Conservation (phyloP, 2,888 invertebrate genomes). For the Onchidella celtica region DNA sequence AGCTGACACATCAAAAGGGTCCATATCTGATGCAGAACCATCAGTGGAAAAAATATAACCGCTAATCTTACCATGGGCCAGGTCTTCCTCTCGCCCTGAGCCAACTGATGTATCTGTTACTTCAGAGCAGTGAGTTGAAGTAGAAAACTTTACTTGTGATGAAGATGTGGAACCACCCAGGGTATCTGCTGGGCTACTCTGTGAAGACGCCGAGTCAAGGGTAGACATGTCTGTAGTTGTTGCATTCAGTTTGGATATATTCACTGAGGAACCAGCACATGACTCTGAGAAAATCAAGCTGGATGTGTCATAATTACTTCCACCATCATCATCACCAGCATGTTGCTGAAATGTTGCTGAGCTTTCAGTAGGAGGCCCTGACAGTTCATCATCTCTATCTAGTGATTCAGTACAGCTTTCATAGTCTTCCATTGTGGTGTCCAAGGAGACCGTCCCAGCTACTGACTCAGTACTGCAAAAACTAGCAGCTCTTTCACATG, state of each 20-base stretch:
- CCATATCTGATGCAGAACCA: background rate
- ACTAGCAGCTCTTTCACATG: background rate
- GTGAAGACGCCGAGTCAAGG: background rate
- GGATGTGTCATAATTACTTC: slow-evolving; percentile 34
- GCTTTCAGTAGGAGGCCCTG: background rate
- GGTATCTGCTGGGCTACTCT: background rate
- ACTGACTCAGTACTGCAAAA: background rate
- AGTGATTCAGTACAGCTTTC: slow-evolving; percentile 21
- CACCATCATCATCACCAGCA: background rate
- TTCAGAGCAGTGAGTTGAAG: background rate
- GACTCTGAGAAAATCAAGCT: slow-evolving; percentile 33
- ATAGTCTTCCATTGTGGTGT: slow-evolving; percentile 10
- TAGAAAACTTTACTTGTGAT: background rate
- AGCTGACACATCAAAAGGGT: background rate
- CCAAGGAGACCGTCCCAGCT: background rate
- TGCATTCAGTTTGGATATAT: background rate
- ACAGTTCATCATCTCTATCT: background rate
- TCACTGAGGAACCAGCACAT: background rate
- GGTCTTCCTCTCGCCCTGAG: background rate
- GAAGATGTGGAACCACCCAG: background rate
- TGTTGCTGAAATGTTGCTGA: background rate
- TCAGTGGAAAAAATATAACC: background rate
- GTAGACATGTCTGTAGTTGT: background rate
- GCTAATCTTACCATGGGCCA: background rate
- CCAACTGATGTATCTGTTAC: background rate